Evolutionary conservation across 2,888 invertebrate genomes (phyloP).

Genomic region (Atrina japonica): DNA sequence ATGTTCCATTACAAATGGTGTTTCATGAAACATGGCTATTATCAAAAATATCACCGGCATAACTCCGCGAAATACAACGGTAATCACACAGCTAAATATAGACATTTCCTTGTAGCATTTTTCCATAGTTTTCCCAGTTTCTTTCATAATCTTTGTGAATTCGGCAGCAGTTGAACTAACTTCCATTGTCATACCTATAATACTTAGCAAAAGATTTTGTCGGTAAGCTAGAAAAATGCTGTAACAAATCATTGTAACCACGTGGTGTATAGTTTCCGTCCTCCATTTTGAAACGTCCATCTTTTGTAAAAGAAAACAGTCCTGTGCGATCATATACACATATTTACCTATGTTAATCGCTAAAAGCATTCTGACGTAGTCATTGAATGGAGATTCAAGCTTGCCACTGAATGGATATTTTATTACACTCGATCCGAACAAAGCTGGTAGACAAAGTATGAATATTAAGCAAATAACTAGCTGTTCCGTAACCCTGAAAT

Average conservation of each 20-base stretch:
- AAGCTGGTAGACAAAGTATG: slow-evolving; percentile 46
- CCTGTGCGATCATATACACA: slow-evolving; percentile 51
- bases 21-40: slow-evolving; percentile 58
- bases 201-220: slow-evolving; percentile 57
- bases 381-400: slow-evolving; percentile 15
- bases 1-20: slow-evolving; percentile 61
- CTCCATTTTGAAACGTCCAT: slow-evolving; percentile 43
- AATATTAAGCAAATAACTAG: slow-evolving; percentile 47
- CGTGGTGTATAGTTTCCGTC: slow-evolving; percentile 58
- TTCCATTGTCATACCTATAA: slow-evolving; percentile 60
- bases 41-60: slow-evolving; percentile 60
- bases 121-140: slow-evolving; percentile 44
- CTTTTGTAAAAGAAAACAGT: slow-evolving; percentile 38
- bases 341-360: slow-evolving; percentile 61
- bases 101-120: slow-evolving; percentile 49
- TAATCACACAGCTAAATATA: slow-evolving; percentile 49
- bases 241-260: slow-evolving; percentile 58
- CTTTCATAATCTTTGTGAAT: slow-evolving; percentile 52
- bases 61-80: slow-evolving; percentile 55
- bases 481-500: slow-evolving; percentile 63
- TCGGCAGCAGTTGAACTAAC: slow-evolving; percentile 54
- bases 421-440: slow-evolving; percentile 52
- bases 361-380: slow-evolving; percentile 47
- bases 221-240: slow-evolving; percentile 52
- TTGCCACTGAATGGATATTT: slow-evolving; percentile 52